Evolutionary conservation across 2,113 vertebrate genomes (phyloP).

Genomic region (Carassius auratus): DNA sequence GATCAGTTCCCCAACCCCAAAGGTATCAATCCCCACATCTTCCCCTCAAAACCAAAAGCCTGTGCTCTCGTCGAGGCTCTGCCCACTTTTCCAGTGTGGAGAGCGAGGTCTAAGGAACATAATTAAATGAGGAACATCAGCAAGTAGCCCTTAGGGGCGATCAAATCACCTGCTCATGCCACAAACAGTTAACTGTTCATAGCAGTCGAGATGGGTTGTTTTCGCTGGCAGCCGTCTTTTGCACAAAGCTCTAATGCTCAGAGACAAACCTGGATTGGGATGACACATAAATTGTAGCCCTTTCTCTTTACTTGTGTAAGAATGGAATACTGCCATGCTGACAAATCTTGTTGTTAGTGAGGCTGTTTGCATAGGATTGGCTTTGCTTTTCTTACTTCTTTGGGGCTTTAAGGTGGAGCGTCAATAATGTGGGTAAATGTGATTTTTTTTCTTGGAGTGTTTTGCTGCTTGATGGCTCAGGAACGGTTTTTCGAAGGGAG

Average conservation of each 20-base stretch:
- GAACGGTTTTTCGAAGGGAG: slow-evolving; percentile 72
- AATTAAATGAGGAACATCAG: slow-evolving; percentile 46
- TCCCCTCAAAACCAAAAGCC: slow-evolving; percentile 81
- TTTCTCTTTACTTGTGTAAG: slow-evolving; percentile 48
- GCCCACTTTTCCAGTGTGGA: slow-evolving; percentile 92
- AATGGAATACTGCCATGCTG: slow-evolving; percentile 53
- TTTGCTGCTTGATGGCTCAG: slow-evolving; percentile 75
- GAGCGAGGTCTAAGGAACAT: slow-evolving; percentile 84
- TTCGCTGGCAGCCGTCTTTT: slow-evolving; percentile 33
- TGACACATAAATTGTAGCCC: slow-evolving; percentile 42
- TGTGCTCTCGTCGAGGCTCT: slow-evolving; percentile 86
- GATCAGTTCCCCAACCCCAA: slow-evolving; percentile 75
- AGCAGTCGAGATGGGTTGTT: slow-evolving; percentile 32
- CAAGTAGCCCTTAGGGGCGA: slow-evolving; percentile 36
- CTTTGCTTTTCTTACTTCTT: slow-evolving; percentile 53
- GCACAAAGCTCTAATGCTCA: slow-evolving; percentile 55
- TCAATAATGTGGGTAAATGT: slow-evolving; percentile 66
- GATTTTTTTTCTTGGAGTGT: slow-evolving; percentile 58
- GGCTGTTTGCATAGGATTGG: slow-evolving; percentile 28
- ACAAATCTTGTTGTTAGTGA: slow-evolving; percentile 41
- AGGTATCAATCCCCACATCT: slow-evolving; percentile 78
- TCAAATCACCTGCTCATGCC: slow-evolving; percentile 23
- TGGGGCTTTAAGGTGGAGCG: slow-evolving; percentile 63
- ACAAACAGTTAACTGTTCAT: slow-evolving; percentile 18
- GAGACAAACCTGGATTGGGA: slow-evolving; percentile 38